phyloP scores from a whole-genome alignment of 2,113 vertebrate species.

The Neoarius graeffei region DNA sequence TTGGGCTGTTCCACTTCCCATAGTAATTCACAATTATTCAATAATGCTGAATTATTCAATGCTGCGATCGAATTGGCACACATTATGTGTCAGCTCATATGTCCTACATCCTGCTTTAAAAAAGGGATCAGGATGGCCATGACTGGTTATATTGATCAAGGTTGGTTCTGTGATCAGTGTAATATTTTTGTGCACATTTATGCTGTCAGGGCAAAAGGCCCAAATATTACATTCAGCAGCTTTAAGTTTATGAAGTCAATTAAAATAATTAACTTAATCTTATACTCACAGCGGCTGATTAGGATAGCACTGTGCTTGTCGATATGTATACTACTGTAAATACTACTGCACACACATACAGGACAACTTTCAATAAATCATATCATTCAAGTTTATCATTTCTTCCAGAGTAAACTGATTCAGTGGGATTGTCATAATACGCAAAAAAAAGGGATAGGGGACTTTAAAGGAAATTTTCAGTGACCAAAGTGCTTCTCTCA shows the following conservation, averaged over 20 bases:
- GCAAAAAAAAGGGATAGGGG: slow-evolving; percentile 48
- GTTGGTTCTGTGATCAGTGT: not conserved
- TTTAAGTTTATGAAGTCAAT: not conserved
- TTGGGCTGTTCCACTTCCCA: not conserved
- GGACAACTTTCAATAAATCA: not conserved
- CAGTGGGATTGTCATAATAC: slow-evolving; percentile 17
- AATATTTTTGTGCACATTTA: not conserved
- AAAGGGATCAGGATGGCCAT: not conserved
- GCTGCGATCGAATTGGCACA: not conserved
- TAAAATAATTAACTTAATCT: not conserved
- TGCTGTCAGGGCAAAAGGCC: not conserved
- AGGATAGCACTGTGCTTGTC: not conserved
- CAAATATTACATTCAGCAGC: not conserved
- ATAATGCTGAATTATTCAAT: not conserved
- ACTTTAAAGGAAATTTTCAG: slow-evolving; percentile 36
- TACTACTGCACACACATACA: not conserved
- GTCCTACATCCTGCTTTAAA: not conserved
- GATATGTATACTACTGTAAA: not conserved
- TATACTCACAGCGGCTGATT: not conserved
- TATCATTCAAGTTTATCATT: not conserved
- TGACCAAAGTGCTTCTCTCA: slow-evolving; percentile 44
- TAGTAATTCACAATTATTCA: not conserved
- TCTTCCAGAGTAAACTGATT: not conserved
- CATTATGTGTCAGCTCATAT: not conserved
- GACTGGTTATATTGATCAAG: not conserved